phyloP scores from a whole-genome alignment of 2,888 invertebrate genomes.

The Apotomis turbidana region DNA sequence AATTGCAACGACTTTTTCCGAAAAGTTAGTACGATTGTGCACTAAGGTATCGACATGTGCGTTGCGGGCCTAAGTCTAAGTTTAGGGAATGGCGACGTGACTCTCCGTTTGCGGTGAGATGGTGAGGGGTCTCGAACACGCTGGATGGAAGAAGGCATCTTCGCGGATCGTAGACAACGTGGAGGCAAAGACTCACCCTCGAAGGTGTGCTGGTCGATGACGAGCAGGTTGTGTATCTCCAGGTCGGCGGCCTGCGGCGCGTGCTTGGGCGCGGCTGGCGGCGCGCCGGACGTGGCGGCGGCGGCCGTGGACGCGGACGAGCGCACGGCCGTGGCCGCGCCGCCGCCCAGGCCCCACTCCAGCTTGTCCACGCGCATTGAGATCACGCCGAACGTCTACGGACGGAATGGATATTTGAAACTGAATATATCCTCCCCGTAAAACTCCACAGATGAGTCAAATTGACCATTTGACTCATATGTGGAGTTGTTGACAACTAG shows the following conservation, averaged over 20 bases:
- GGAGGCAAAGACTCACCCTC: conserved; percentile 81
- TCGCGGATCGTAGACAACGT: neutral
- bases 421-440: too few species aligned
- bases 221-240: conserved; percentile 94
- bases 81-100: too few species aligned
- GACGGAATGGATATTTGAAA: neutral
- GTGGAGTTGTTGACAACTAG: too few species aligned
- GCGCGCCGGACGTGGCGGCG: conserved; percentile 67
- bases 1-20: too few species aligned
- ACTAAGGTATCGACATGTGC: too few species aligned
- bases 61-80: too few species aligned
- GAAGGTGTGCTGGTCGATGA: conserved; percentile 98
- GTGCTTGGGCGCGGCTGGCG: conserved; percentile 62
- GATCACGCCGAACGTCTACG: conserved; percentile 95
- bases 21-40: too few species aligned
- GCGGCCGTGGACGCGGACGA: conserved; percentile 64
- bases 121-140: too few species aligned
- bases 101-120: too few species aligned
- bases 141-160: too few species aligned
- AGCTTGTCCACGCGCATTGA: conserved; percentile 95
- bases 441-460: too few species aligned
- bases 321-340: conserved; percentile 52
- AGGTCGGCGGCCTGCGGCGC: conserved; percentile 91
- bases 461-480: too few species aligned
- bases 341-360: conserved; percentile 86